These are phyloP conservation scores for Oryzias sinensis DNA, from an alignment of 2,797 vertebrate genomes.

Conservation along the genomic window DNA sequence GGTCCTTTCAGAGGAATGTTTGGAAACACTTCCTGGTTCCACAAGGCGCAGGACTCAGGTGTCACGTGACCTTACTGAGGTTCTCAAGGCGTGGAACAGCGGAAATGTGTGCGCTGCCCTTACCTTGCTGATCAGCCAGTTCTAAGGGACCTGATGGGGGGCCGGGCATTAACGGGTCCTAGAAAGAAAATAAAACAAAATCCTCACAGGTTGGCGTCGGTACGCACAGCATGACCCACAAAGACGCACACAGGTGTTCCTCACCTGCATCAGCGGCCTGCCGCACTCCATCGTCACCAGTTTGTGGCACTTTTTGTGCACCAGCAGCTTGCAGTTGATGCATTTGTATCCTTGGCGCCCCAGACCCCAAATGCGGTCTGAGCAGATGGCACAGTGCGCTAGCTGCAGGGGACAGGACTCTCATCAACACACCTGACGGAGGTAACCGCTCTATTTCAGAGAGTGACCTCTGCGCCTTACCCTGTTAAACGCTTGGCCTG, in stretches of 20 bases:
- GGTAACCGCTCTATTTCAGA: no score
- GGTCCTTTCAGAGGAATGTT: no score
- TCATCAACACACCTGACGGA: no score
- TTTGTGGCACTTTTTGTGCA: conserved; percentile 99
- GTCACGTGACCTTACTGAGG: no score
- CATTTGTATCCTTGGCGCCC: conserved; percentile 98
- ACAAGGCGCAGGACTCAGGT: no score
- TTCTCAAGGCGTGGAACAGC: no score
- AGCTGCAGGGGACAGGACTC: conserved; percentile 71
- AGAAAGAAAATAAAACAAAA: not conserved
- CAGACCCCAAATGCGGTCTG: conserved; percentile 96
- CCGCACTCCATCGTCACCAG: conserved; percentile 91
- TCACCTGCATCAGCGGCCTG: conserved; percentile 80
- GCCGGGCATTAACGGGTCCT: conserved; percentile 75
- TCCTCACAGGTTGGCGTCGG: not conserved
- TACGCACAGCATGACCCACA: no score
- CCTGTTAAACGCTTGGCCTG: conserved; percentile 98
- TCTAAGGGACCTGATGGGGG: conserved; percentile 60
- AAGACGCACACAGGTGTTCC: conserved; percentile 1
- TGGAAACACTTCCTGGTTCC: no score
- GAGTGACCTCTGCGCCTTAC: conserved; percentile 63
- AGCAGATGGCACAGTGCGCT: conserved; percentile 97
- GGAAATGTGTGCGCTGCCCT: conserved; percentile 8
- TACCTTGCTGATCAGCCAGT: conserved; percentile 72
- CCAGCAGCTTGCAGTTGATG: conserved; percentile 97